Evolutionary conservation across 2,888 invertebrate species (phyloP).

Genomic region (Fissipunctia ypsillon): DNA sequence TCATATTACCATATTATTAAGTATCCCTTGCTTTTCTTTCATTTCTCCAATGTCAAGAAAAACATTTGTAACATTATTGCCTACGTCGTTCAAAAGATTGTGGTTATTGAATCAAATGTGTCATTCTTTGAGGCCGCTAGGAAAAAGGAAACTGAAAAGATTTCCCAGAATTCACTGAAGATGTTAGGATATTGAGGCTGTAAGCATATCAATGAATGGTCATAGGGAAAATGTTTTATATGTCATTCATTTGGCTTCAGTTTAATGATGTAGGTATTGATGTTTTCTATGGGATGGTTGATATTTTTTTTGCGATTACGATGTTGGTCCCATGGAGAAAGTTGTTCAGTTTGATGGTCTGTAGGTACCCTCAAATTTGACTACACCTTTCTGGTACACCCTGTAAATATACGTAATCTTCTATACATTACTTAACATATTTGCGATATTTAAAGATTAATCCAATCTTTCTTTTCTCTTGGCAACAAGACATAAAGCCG

Average conservation of each 20-base stretch:
- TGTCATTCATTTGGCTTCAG: not conserved
- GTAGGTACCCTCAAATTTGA: too few relatives aligned
- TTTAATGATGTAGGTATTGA: too few relatives aligned
- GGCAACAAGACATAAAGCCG: too few relatives aligned
- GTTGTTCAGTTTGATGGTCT: too few relatives aligned
- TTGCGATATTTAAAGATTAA: too few relatives aligned
- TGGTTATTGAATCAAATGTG: not conserved
- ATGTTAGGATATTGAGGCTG: not conserved
- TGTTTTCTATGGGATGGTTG: too few relatives aligned
- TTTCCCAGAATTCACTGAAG: not conserved
- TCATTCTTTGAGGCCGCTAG: not conserved
- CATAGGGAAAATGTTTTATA: not conserved
- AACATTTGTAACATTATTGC: not conserved
- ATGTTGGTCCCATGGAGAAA: too few relatives aligned
- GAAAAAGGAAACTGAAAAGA: not conserved
- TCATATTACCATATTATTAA: not conserved
- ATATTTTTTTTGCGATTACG: too few relatives aligned
- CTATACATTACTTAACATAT: too few relatives aligned
- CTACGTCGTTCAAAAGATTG: slow-evolving; percentile 4
- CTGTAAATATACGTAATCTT: too few relatives aligned
- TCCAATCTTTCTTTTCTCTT: too few relatives aligned
- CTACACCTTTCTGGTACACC: too few relatives aligned
- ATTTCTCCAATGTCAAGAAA: not conserved
- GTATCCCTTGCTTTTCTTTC: not conserved
- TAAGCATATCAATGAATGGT: not conserved